Percentiles rank a stretch among this genome's conserved stretches.
These are phyloP conservation scores for Podarcis siculus DNA, from an alignment of 2,797 vertebrate species.

Conservation along the genomic window DNA sequence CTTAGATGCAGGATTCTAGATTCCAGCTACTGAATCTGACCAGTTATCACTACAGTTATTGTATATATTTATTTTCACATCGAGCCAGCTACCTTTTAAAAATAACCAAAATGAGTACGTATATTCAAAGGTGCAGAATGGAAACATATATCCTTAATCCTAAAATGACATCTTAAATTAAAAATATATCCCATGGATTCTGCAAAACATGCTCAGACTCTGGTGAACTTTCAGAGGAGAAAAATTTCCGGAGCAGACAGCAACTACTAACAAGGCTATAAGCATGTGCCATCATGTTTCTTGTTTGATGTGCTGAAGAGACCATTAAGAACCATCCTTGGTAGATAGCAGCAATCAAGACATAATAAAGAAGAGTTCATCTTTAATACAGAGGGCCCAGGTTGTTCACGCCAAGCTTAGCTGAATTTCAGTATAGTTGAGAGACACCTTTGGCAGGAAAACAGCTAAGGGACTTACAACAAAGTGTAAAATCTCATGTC, in stretches of 20 bases:
- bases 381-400: neutral
- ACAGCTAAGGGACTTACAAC: neutral
- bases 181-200: neutral
- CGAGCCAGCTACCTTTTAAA: neutral
- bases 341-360: neutral
- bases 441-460: neutral
- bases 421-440: neutral
- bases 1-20: neutral
- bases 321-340: neutral
- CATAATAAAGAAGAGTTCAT: neutral
- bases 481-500: neutral
- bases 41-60: neutral
- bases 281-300: neutral
- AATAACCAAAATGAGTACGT: neutral
- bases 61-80: neutral
- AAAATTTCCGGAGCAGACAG: neutral
- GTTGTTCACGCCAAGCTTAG: neutral
- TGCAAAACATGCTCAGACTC: neutral
- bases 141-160: neutral
- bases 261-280: neutral
- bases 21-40: neutral
- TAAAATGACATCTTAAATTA: neutral
- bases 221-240: neutral
- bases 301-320: neutral
- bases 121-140: no score